These are phyloP conservation scores for Scylla paramamosain DNA, from an alignment of 1,140 invertebrate species.

Conservation along the genomic window DNA sequence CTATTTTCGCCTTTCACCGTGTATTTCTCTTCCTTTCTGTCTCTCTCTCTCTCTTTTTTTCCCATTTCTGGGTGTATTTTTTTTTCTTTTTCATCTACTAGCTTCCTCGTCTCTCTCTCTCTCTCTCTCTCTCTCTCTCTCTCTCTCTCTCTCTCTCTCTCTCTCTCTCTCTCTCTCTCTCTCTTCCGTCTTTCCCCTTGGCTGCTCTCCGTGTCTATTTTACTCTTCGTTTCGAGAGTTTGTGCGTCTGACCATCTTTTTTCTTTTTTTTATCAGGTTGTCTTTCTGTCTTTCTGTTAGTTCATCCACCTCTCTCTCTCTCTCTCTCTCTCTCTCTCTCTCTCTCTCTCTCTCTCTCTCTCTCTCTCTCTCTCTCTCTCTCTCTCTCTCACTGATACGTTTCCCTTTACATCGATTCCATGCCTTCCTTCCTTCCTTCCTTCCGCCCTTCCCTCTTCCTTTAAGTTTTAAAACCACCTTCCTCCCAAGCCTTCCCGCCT, in stretches of 20 bases:
- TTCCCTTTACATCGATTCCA: not conserved
- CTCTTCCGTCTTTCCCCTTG: too few species aligned
- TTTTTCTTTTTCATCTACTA: too few species aligned
- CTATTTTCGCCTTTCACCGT: not conserved
- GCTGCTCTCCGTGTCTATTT: too few species aligned
- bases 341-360: not conserved
- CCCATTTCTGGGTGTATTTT: too few species aligned
- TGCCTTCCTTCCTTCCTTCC: conserved; percentile 17
- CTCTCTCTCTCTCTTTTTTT: too few species aligned
- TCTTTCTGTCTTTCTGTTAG: not conserved
- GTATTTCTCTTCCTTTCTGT: too few species aligned
- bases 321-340: not conserved
- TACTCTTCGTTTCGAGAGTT: not conserved
- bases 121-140: too few species aligned
- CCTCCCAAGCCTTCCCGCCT: not conserved
- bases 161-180: too few species aligned
- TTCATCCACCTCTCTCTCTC: not conserved
- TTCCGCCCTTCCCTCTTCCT: not conserved
- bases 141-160: too few species aligned
- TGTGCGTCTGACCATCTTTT: not conserved
- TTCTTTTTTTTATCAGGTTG: not conserved
- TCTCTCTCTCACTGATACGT: not conserved
- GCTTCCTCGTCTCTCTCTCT: too few species aligned
- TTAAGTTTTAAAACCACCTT: not conserved
- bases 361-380: not conserved